These are phyloP conservation scores for Hetaerina americana DNA, from an alignment of 1,140 invertebrate genomes.

Conservation along the genomic window DNA sequence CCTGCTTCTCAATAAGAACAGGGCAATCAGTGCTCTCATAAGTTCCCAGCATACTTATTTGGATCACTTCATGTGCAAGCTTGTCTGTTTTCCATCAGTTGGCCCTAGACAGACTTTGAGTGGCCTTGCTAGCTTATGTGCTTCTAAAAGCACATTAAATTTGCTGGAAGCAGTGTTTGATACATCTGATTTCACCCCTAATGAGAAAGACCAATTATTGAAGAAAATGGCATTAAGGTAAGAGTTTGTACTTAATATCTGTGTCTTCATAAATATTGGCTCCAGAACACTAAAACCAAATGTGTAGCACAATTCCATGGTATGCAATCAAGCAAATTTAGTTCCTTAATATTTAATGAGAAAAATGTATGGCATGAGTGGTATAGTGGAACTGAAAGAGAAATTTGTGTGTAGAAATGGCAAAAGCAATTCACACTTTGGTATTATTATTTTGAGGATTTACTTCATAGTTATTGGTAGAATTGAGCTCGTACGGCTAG, in stretches of 20 bases:
- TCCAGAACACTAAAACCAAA: no score
- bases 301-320: no score
- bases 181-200: constrained; percentile 17
- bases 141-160: constrained; percentile 24
- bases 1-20: background rate
- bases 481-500: no score
- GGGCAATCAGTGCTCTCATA: background rate
- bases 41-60: background rate
- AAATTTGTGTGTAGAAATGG: no score
- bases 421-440: no score
- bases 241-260: background rate
- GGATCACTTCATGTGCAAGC: background rate
- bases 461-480: no score
- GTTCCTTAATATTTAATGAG: no score
- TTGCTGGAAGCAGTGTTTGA: constrained; percentile 22
- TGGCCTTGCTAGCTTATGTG: constrained; percentile 31
- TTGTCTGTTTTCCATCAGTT: background rate
- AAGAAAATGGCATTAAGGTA: constrained; percentile 17
- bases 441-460: no score
- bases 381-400: no score
- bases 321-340: no score
- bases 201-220: constrained; percentile 23
- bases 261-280: no score
- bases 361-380: no score
- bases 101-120: constrained; percentile 31